Percentiles rank a stretch among this genome's conserved stretches.
Evolutionary conservation across 2,113 vertebrate species (phyloP).

Genomic region (Sitta europaea): DNA sequence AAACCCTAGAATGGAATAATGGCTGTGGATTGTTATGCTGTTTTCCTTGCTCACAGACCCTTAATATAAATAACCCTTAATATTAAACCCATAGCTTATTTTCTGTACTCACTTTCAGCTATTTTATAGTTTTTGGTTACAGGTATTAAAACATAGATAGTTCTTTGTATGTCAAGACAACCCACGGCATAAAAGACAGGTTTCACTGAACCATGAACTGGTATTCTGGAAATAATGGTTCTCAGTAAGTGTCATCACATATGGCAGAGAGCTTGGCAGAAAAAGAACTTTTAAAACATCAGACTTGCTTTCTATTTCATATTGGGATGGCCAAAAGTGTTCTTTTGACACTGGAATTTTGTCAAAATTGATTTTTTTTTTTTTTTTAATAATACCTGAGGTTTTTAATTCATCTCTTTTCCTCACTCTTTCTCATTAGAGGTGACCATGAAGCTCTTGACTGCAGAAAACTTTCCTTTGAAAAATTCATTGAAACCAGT

Average conservation of each 20-base stretch:
- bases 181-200: fast-evolving
- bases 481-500: not conserved
- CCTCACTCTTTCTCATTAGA: not conserved
- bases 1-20: not conserved
- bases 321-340: not conserved
- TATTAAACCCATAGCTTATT: not conserved
- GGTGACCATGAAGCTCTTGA: not conserved
- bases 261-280: not conserved
- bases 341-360: not conserved
- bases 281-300: not conserved
- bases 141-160: not conserved
- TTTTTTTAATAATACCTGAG: not conserved
- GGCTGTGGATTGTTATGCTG: not conserved
- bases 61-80: not conserved
- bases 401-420: not conserved
- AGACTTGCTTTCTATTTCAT: not conserved
- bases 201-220: not conserved
- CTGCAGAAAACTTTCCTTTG: not conserved
- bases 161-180: not conserved
- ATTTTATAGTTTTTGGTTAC: not conserved
- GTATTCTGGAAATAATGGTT: not conserved
- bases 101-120: not conserved
- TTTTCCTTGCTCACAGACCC: not conserved
- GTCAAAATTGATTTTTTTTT: not conserved
- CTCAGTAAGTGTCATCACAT: not conserved